A percentile compares a stretch with the other conserved stretches of the same genome.
phyloP scores from a whole-genome alignment of 2,113 vertebrate genomes.

The Poeciliopsis turrubarensis region DNA sequence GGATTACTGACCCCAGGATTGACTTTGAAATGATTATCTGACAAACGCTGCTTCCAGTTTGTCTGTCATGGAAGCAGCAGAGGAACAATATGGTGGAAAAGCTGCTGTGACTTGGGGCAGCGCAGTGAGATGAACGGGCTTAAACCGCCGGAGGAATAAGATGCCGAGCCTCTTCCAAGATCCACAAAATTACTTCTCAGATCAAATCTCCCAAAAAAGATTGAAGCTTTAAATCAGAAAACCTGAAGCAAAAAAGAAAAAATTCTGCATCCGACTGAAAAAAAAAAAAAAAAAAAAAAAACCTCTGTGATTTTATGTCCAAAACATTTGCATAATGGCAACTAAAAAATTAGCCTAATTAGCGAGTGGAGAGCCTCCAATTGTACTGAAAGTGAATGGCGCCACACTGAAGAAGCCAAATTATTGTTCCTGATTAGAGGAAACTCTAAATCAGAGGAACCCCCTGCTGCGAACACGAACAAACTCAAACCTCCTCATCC shows the following conservation, averaged over 20 bases:
- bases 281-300: neutral
- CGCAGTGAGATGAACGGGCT: conserved; percentile 6
- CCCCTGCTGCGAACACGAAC: conserved; percentile 65
- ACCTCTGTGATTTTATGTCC: conserved; percentile 39
- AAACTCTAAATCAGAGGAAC: conserved; percentile 29
- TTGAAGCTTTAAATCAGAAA: conserved; percentile 9
- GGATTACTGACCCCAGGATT: conserved; percentile 49
- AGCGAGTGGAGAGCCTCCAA: conserved; percentile 65
- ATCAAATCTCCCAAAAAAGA: conserved; percentile 17
- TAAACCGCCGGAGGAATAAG: conserved; percentile 20
- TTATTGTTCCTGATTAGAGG: conserved; percentile 56
- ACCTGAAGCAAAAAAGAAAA: conserved; percentile 2
- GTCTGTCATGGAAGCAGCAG: conserved; percentile 46
- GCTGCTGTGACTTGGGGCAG: conserved; percentile 47
- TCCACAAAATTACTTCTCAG: conserved; percentile 28
- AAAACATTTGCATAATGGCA: conserved; percentile 56
- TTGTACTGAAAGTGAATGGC: conserved; percentile 27
- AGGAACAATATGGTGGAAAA: conserved; percentile 65
- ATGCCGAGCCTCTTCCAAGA: conserved; percentile 24
- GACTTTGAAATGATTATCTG: conserved; percentile 49
- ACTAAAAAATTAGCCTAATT: conserved; percentile 58
- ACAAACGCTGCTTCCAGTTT: conserved; percentile 49
- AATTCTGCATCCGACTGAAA: neutral
- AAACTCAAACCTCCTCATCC: conserved; percentile 61
- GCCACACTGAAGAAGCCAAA: conserved; percentile 42